These are phyloP conservation scores for Mesopsocus fuscifrons DNA, from an alignment of 2,888 invertebrate genomes.

Conservation along the genomic window DNA sequence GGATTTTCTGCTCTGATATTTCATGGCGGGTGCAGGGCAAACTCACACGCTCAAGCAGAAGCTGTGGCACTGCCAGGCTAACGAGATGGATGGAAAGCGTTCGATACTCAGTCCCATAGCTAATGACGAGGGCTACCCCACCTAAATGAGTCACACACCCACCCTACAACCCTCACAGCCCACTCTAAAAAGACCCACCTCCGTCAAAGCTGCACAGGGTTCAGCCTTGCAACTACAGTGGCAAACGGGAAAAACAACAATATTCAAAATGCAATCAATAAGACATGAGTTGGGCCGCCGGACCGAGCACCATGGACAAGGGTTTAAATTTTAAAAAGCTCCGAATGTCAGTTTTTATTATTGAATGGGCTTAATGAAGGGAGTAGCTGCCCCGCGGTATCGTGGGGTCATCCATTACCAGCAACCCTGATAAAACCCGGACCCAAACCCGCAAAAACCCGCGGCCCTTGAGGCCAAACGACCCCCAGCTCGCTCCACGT, in stretches of 20 bases:
- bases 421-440: neutral
- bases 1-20: too few relatives aligned
- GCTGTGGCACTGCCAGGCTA: too few relatives aligned
- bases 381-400: neutral
- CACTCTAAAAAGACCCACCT: too few relatives aligned
- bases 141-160: constrained; percentile 8
- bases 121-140: constrained; percentile 2
- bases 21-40: too few relatives aligned
- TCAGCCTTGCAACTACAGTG: too few relatives aligned
- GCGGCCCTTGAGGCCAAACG: too few relatives aligned
- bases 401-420: neutral
- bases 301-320: neutral
- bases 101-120: neutral
- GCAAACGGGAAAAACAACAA: constrained; percentile 6
- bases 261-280: constrained; percentile 10
- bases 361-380: constrained; percentile 9
- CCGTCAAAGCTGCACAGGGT: too few relatives aligned
- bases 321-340: constrained; percentile 10
- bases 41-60: too few relatives aligned
- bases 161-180: neutral
- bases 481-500: too few relatives aligned
- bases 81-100: too few relatives aligned
- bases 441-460: too few relatives aligned
- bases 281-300: constrained; percentile 4
- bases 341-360: constrained; percentile 10